These are phyloP conservation scores for Crotophaga sulcirostris DNA, from an alignment of 2,113 vertebrate genomes.

Conservation along the genomic window DNA sequence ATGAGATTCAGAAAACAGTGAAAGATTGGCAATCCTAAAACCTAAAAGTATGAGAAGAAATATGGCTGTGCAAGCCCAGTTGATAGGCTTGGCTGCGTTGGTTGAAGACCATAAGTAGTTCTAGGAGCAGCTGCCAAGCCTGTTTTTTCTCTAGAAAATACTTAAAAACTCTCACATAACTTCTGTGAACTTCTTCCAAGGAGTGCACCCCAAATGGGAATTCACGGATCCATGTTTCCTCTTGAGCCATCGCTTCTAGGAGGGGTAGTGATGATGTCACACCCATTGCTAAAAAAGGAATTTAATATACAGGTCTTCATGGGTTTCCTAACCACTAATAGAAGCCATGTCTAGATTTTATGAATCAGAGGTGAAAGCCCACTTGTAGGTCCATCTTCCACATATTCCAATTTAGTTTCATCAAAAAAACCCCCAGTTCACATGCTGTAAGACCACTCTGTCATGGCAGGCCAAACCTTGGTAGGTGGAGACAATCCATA, in stretches of 20 bases:
- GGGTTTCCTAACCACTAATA: neutral
- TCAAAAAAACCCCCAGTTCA: rapidly evolving
- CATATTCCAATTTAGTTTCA: neutral
- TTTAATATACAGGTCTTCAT: neutral
- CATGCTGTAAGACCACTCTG: neutral
- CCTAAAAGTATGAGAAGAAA: neutral
- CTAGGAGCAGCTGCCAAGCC: neutral
- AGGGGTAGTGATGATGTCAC: neutral
- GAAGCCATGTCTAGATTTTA: neutral
- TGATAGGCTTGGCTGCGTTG: neutral
- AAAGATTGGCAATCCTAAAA: neutral
- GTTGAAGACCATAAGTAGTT: neutral
- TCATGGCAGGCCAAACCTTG: neutral
- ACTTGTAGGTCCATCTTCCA: too few relatives aligned
- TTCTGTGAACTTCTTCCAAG: neutral
- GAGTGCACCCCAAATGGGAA: neutral
- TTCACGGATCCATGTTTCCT: neutral
- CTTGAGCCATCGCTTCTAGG: neutral
- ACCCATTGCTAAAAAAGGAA: neutral
- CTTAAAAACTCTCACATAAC: neutral
- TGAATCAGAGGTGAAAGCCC: neutral
- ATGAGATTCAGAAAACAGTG: neutral
- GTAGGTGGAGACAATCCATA: neutral
- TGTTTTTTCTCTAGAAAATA: neutral
- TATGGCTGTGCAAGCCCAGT: neutral